A percentile compares a stretch with the other conserved stretches of the same genome.
These are phyloP conservation scores for Morinoia aosen DNA, from an alignment of 2,888 invertebrate genomes.

Conservation along the genomic window DNA sequence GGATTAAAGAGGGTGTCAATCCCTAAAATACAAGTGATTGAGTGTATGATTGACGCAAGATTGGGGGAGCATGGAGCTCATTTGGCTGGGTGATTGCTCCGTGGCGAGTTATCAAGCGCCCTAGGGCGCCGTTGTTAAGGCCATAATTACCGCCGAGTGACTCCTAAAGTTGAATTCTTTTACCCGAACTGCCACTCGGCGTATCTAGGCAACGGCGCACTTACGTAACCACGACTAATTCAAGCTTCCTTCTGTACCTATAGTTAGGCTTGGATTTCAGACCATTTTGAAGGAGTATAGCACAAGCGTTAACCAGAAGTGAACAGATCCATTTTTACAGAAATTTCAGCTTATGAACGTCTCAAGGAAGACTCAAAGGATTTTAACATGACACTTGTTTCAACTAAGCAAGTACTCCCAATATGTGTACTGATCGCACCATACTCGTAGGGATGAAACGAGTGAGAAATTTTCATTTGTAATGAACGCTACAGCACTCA, in stretches of 20 bases:
- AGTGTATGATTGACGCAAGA: constrained; percentile 52
- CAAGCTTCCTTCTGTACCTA: background rate
- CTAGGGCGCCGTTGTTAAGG: constrained; percentile 10
- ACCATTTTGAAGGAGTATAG: background rate
- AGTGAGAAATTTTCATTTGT: too few relatives aligned
- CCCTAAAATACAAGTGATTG: constrained; percentile 53
- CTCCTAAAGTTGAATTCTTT: constrained; percentile 41
- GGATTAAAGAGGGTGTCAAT: constrained; percentile 53
- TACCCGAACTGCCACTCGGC: background rate
- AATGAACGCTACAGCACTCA: background rate
- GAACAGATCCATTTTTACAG: background rate
- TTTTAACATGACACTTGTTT: background rate
- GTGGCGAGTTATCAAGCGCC: constrained; percentile 31
- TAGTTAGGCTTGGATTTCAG: background rate
- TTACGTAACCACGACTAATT: background rate
- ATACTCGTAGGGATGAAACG: too few relatives aligned
- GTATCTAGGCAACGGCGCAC: background rate
- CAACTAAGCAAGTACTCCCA: background rate
- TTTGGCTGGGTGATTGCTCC: constrained; percentile 46
- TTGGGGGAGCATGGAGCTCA: constrained; percentile 52
- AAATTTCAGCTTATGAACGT: background rate
- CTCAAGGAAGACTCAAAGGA: background rate
- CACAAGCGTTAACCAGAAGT: background rate
- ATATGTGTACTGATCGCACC: too few relatives aligned
- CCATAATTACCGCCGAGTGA: constrained; percentile 27